A percentile compares a stretch with the other conserved stretches of the same genome.
Conservation (phyloP, 2,113 vertebrate species). For the Isichthys henryi region DNA sequence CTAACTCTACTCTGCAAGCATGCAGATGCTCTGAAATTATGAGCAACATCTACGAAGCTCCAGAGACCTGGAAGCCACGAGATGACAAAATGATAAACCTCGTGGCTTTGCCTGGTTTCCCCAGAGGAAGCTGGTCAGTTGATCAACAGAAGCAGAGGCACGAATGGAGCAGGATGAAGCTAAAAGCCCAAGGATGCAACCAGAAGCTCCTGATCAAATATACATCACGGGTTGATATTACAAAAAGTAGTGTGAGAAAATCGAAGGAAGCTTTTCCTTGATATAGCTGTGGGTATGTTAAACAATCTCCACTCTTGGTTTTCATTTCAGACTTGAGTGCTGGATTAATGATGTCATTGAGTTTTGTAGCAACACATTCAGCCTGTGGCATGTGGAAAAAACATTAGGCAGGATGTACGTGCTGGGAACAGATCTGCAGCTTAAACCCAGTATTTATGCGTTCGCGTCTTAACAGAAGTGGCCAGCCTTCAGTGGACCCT, state of each 20-base stretch:
- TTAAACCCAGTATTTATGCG: not conserved
- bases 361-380: not conserved
- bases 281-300: not conserved
- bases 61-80: not conserved
- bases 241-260: not conserved
- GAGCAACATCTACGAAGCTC: not conserved
- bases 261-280: not conserved
- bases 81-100: not conserved
- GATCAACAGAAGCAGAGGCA: not conserved
- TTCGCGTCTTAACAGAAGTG: not conserved
- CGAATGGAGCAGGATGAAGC: not conserved
- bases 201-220: not conserved
- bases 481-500: not conserved
- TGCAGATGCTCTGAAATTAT: not conserved
- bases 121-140: not conserved
- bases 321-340: not conserved
- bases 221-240: not conserved
- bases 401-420: not conserved
- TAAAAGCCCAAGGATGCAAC: not conserved
- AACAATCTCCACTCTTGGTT: conserved; percentile 5
- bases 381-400: not conserved
- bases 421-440: not conserved
- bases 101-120: not conserved
- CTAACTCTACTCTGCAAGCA: not conserved
- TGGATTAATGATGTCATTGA: not conserved